Evolutionary conservation across 2,888 invertebrate species (phyloP), one percentile per base, ranked within the genome.

Genomic region (Tipula lateralis): DNA sequence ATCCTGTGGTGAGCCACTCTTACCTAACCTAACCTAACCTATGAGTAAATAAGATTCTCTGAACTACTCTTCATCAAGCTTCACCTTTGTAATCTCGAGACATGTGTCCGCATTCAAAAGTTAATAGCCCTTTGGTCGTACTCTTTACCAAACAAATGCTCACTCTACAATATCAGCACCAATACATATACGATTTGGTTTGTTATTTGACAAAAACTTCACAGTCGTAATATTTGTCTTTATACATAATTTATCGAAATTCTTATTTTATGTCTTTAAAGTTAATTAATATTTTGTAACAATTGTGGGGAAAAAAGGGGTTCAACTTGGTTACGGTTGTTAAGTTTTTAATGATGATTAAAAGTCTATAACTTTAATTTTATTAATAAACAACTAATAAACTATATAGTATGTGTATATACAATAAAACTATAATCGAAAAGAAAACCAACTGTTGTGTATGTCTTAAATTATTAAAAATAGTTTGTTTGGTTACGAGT

Each of bases 301-400:
- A 24, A 24, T 66, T 66, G 66, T 66, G 66, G 9, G 66, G 66
- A 24, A 24, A 36, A 66, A 66, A 66, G 66, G 66, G 66, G 66
- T 66, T 66, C 66, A 66, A 24, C 66, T 66, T 66, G 66, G 66
- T 66, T 66, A 66, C 66, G 66, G 66, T 66, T 66, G 66, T 66
- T 66, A 66, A 66, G 24, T 66, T 66, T 66, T 66, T 66, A 66
- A 66, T 66, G 66, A 24, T 24, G 24, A 66, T 24, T 66, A 66
- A 66, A 66, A 66, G 66, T 66, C 66, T 24, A 66, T 66, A 66
- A 66, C 66, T 66, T 24, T 66, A 66, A 66, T 66, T 66, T 66
- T 66, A 66, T 66, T 66, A 66, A 66, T 66, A 50, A 66, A 66
- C 66, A 66, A 66, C 66, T 66, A 66, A 66, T 66, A 66, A 66